These are phyloP conservation scores for Illadopsis cleaveri DNA, from an alignment of 2,113 vertebrate species.

Conservation along the genomic window DNA sequence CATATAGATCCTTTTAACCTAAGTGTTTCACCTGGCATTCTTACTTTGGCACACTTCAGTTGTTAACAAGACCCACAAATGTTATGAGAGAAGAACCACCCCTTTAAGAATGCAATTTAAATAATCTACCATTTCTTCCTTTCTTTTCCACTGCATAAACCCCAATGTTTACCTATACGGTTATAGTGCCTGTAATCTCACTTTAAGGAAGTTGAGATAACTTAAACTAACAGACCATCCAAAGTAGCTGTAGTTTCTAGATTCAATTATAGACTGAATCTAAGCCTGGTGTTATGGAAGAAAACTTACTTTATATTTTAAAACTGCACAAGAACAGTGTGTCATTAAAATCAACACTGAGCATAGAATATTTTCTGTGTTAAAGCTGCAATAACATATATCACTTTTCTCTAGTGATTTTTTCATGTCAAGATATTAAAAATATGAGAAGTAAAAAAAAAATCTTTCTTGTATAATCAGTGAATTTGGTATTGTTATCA, in stretches of 20 bases:
- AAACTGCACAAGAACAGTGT: background rate
- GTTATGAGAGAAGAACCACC: background rate
- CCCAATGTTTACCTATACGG: background rate
- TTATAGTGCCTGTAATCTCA: background rate
- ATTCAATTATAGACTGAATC: background rate
- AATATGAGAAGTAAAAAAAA: background rate
- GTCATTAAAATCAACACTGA: background rate
- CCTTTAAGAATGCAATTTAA: background rate
- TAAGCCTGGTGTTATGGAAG: background rate
- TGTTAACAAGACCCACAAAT: background rate
- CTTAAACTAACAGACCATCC: background rate
- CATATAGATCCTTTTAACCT: rapidly evolving
- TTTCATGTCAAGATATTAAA: background rate
- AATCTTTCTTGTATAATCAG: background rate
- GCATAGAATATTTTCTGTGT: background rate
- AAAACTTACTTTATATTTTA: background rate
- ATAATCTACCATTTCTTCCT: background rate
- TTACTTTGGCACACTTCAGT: background rate
- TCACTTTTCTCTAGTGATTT: background rate
- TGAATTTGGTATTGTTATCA: background rate
- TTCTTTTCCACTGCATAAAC: background rate
- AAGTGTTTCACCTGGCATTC: background rate
- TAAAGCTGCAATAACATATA: background rate
- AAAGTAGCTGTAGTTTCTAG: background rate
- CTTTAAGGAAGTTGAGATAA: background rate